Percentiles rank a stretch among this genome's conserved stretches.
Conservation (phyloP, 2,113 vertebrate genomes). For the Hyperopisus bebe region DNA sequence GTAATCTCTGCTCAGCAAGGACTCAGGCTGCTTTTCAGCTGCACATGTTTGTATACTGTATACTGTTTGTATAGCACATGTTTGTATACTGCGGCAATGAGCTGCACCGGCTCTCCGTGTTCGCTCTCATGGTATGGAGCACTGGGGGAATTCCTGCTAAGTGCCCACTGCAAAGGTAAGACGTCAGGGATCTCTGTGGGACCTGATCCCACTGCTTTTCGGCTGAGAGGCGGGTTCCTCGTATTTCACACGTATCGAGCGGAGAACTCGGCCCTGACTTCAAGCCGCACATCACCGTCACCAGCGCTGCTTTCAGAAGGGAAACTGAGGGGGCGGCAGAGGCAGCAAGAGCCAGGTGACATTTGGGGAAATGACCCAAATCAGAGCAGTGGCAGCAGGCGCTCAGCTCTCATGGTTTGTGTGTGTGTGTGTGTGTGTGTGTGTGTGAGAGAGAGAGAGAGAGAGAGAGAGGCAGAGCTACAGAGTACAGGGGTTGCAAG, state of each 20-base stretch:
- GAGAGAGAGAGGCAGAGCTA: background rate
- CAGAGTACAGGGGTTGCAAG: background rate
- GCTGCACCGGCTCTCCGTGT: background rate
- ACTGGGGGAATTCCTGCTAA: background rate
- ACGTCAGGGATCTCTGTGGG: background rate
- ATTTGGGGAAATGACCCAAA: constrained; percentile 1
- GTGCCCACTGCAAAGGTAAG: background rate
- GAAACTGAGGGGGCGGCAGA: background rate
- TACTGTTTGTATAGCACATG: no score
- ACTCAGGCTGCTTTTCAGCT: background rate
- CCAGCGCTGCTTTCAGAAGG: background rate
- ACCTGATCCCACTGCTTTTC: background rate
- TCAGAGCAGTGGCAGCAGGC: background rate
- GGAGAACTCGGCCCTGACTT: background rate
- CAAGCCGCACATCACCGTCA: background rate
- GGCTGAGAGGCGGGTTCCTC: background rate
- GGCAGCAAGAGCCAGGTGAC: background rate
- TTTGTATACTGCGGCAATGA: background rate
- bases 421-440: background rate
- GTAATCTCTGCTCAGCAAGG: background rate
- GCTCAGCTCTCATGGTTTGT: background rate
- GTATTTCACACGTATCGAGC: background rate
- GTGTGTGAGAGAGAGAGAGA: background rate
- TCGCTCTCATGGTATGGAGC: background rate
- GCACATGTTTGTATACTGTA: background rate